Evolutionary conservation across 2,888 invertebrate species (phyloP).

Genomic region (Sicus ferrugineus): DNA sequence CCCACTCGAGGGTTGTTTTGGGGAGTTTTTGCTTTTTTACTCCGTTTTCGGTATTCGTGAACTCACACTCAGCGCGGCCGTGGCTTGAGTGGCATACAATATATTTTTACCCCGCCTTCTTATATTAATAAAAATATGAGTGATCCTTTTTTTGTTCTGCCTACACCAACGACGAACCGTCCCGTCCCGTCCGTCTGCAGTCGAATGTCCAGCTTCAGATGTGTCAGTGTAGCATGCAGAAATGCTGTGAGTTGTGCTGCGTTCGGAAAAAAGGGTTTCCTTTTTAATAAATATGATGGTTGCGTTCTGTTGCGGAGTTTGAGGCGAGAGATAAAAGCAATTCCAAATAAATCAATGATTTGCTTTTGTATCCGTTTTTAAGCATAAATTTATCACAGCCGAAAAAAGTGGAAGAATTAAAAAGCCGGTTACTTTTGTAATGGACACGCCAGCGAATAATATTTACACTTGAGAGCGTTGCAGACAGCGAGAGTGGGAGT

Average conservation of each 20-base stretch:
- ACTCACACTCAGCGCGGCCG: slow-evolving; percentile 21
- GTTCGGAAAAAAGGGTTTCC: slow-evolving; percentile 36
- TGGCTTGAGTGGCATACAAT: slow-evolving; percentile 27
- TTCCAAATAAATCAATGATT: slow-evolving; percentile 45
- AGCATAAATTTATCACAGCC: slow-evolving; percentile 22
- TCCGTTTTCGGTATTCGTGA: slow-evolving; percentile 30
- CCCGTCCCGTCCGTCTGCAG: slow-evolving; percentile 35
- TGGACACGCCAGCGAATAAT: slow-evolving; percentile 40
- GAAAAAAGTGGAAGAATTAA: background rate
- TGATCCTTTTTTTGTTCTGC: slow-evolving; percentile 30
- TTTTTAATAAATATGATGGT: slow-evolving; percentile 44
- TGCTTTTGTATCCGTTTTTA: slow-evolving; percentile 37
- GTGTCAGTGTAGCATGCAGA: slow-evolving; percentile 35
- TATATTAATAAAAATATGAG: slow-evolving; percentile 40
- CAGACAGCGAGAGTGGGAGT: slow-evolving; percentile 34
- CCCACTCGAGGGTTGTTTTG: slow-evolving; percentile 37
- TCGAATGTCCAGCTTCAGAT: slow-evolving; percentile 42
- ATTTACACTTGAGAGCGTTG: slow-evolving; percentile 42
- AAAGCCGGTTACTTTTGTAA: slow-evolving; percentile 31
- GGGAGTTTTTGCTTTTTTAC: slow-evolving; percentile 20
- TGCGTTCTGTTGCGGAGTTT: slow-evolving; percentile 27
- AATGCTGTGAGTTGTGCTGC: background rate
- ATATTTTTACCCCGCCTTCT: slow-evolving; percentile 27
- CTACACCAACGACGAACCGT: slow-evolving; percentile 39
- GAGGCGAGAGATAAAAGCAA: slow-evolving; percentile 41